These are phyloP conservation scores for Premnoplex brunnescens DNA, from an alignment of 2,797 vertebrate genomes.

Conservation along the genomic window DNA sequence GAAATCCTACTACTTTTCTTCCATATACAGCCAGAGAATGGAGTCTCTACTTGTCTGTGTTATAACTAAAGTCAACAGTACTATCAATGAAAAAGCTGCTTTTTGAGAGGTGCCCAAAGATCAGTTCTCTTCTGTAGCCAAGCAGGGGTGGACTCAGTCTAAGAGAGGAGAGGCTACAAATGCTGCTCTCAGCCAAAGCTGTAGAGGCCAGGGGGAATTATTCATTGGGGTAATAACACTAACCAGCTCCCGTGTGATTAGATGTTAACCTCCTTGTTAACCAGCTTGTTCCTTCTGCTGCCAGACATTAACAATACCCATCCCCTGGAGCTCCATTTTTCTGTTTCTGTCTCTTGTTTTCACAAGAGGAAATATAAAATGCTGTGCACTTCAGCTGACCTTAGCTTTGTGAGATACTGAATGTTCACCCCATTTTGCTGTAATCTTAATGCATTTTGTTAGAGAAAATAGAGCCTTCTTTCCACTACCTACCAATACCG, in stretches of 20 bases:
- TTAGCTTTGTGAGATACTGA: slow-evolving; percentile 9
- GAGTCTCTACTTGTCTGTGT: background rate
- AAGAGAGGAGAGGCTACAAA: background rate
- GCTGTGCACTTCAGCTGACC: slow-evolving; percentile 28
- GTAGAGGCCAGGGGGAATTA: background rate
- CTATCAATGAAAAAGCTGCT: background rate
- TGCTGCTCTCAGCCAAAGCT: background rate
- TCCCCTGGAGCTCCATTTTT: slow-evolving; percentile 3
- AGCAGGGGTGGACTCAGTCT: background rate
- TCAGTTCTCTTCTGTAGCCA: background rate
- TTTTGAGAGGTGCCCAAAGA: background rate
- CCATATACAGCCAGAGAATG: background rate
- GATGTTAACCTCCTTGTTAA: slow-evolving; percentile 11
- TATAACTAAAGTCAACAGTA: background rate
- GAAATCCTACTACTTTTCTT: background rate
- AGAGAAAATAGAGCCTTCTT: slow-evolving; percentile 6
- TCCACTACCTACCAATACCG: background rate
- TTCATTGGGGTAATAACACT: background rate
- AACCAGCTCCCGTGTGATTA: background rate
- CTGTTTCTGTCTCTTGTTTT: slow-evolving; percentile 27
- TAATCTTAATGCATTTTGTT: slow-evolving; percentile 30
- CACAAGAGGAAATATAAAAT: slow-evolving; percentile 45
- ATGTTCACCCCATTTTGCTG: background rate
- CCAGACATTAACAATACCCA: background rate
- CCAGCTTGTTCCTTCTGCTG: slow-evolving; percentile 30